Conservation (phyloP, 2,113 vertebrate species). For the Embiotoca jacksoni region DNA sequence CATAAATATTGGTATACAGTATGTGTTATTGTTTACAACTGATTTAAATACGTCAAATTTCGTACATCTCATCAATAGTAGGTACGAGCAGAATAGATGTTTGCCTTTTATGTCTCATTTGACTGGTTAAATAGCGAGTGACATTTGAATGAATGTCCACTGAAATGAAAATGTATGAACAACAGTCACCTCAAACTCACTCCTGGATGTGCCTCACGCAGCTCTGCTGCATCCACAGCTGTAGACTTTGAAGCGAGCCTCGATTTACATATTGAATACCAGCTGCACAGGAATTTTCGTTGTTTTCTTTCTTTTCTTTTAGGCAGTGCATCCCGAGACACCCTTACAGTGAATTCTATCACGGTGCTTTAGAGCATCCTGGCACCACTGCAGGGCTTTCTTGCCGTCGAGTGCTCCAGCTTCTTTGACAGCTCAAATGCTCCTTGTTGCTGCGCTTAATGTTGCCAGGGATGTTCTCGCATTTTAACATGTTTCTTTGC, state of each 20-base stretch:
- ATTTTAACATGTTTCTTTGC: conserved; percentile 53
- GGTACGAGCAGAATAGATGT: not conserved
- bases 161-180: conserved; percentile 57
- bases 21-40: conserved; percentile 24
- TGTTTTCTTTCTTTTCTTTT: conserved; percentile 67
- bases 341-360: conserved; percentile 59
- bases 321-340: conserved; percentile 58
- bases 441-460: conserved; percentile 49
- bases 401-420: conserved; percentile 48
- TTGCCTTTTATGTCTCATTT: not conserved
- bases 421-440: conserved; percentile 63
- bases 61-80: not conserved
- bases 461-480: conserved; percentile 51
- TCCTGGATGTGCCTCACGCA: conserved; percentile 28
- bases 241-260: conserved; percentile 59
- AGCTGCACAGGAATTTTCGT: conserved; percentile 67
- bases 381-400: conserved; percentile 62
- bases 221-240: conserved; percentile 58
- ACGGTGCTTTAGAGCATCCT: conserved; percentile 53
- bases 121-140: conserved; percentile 29
- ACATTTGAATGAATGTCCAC: conserved; percentile 50
- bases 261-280: conserved; percentile 75
- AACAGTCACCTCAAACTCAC: conserved; percentile 52
- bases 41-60: not conserved
- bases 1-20: conserved; percentile 29